Evolutionary conservation across 2,888 invertebrate species (phyloP).

Genomic region (Margaritifera margaritifera): DNA sequence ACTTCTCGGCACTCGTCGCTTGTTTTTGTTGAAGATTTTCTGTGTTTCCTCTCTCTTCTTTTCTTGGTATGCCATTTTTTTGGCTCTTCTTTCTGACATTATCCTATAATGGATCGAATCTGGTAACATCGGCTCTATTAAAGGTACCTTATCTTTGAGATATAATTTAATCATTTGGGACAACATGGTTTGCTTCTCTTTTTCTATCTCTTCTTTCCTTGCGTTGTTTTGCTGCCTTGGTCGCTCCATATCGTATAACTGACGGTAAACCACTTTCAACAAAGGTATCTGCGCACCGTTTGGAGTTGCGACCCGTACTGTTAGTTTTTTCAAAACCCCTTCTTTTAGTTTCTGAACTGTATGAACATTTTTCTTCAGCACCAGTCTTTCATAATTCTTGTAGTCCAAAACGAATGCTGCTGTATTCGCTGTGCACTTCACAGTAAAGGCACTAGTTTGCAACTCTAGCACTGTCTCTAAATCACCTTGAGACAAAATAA

Average conservation of each 20-base stretch:
- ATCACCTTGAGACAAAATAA: conserved; percentile 42
- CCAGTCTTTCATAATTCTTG: conserved; percentile 63
- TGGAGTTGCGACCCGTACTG: conserved; percentile 37
- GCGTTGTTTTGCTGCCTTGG: conserved; percentile 24
- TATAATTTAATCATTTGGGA: conserved; percentile 58
- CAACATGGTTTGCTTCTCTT: conserved; percentile 37
- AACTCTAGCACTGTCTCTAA: conserved; percentile 52
- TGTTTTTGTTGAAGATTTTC: conserved; percentile 21
- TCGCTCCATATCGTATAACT: conserved; percentile 42
- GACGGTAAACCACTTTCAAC: conserved; percentile 38
- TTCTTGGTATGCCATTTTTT: conserved; percentile 28
- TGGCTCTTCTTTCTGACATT: conserved; percentile 43
- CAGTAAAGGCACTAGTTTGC: conserved; percentile 54
- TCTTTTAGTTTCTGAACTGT: conserved; percentile 43
- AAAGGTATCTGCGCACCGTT: conserved; percentile 47
- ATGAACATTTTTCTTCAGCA: conserved; percentile 49
- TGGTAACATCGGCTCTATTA: conserved; percentile 62
- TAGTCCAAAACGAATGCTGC: conserved; percentile 60
- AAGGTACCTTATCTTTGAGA: conserved; percentile 53
- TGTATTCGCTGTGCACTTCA: conserved; percentile 58
- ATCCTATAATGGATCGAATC: conserved; percentile 58
- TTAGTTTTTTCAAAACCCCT: conserved; percentile 45
- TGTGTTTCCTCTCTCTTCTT: conserved; percentile 35
- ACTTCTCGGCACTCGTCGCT: conserved; percentile 46
- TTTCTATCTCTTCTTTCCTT: conserved; percentile 26